Evolutionary conservation across 1,140 invertebrate species (phyloP).

Genomic region (Carposina sasakii): DNA sequence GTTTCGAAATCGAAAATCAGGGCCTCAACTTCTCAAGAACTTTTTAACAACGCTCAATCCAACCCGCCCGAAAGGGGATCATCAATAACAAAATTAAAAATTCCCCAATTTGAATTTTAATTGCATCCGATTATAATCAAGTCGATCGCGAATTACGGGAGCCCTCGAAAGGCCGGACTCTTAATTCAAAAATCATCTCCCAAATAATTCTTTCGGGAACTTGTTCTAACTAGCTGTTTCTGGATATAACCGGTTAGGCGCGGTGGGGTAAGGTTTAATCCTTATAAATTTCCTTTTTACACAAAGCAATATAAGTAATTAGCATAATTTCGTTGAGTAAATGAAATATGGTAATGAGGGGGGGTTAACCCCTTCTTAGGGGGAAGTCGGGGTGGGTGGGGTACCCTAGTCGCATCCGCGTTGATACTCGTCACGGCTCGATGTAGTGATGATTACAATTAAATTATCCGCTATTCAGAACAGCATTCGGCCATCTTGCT

Average conservation of each 20-base stretch:
- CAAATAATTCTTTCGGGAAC: conserved; percentile 63
- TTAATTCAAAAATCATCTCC: conserved; percentile 47
- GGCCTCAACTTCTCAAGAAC: conserved; percentile 39
- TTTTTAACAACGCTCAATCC: conserved; percentile 57
- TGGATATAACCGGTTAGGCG: conserved; percentile 39
- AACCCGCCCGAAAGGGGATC: conserved; percentile 53
- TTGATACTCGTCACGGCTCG: conserved; percentile 62
- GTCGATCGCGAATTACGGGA: conserved; percentile 49
- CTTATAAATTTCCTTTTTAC: conserved; percentile 73
- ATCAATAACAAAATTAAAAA: conserved; percentile 72
- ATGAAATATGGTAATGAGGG: conserved; percentile 73
- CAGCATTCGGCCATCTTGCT: conserved; percentile 54
- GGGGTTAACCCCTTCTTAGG: conserved; percentile 55
- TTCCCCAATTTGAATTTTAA: conserved; percentile 71
- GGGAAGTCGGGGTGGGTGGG: conserved; percentile 31
- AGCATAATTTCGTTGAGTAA: conserved; percentile 73
- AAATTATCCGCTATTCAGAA: conserved; percentile 57
- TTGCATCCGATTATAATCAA: conserved; percentile 67
- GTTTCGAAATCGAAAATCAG: conserved; percentile 39
- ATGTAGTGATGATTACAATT: conserved; percentile 69
- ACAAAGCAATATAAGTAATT: conserved; percentile 73
- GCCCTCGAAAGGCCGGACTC: conserved; percentile 42
- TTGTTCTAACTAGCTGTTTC: conserved; percentile 50
- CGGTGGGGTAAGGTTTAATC: conserved; percentile 67
- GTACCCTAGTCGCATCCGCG: conserved; percentile 61